These are phyloP conservation scores for Malurus splendens DNA, from an alignment of 2,797 vertebrate species.

Conservation along the genomic window DNA sequence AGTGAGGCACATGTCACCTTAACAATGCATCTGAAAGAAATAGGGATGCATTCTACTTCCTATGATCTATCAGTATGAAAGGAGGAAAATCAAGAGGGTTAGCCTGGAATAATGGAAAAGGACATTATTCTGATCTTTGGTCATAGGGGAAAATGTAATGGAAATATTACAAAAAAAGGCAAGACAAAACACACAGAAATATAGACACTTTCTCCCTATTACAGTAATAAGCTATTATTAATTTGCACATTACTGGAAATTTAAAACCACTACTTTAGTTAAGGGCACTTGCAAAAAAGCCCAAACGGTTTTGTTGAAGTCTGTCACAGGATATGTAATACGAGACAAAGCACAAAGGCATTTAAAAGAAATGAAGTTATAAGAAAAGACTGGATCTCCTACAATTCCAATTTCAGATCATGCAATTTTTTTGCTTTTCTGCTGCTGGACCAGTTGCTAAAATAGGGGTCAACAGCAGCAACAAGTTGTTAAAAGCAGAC, in stretches of 20 bases:
- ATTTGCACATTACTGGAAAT: not conserved
- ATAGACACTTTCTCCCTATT: not conserved
- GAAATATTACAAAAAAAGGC: not conserved
- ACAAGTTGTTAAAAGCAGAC: not conserved
- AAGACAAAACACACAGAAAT: not conserved
- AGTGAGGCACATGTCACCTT: not conserved
- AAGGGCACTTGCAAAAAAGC: not conserved
- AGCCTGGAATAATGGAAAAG: not conserved
- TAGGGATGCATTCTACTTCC: not conserved
- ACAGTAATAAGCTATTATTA: not conserved
- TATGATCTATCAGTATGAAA: not conserved
- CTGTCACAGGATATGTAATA: not conserved
- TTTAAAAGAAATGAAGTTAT: not conserved
- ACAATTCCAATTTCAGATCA: not conserved
- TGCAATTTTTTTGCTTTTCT: not conserved
- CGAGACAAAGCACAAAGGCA: not conserved
- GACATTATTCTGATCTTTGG: not conserved
- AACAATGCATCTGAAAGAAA: not conserved
- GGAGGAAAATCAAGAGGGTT: not conserved
- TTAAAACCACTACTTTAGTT: not conserved
- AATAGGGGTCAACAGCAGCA: not conserved
- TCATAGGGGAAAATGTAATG: not conserved
- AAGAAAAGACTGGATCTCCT: not conserved
- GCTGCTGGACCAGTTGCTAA: not conserved
- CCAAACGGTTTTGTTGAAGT: not conserved